phyloP scores from a whole-genome alignment of 1,140 invertebrate species.

The Lethrus apterus region DNA sequence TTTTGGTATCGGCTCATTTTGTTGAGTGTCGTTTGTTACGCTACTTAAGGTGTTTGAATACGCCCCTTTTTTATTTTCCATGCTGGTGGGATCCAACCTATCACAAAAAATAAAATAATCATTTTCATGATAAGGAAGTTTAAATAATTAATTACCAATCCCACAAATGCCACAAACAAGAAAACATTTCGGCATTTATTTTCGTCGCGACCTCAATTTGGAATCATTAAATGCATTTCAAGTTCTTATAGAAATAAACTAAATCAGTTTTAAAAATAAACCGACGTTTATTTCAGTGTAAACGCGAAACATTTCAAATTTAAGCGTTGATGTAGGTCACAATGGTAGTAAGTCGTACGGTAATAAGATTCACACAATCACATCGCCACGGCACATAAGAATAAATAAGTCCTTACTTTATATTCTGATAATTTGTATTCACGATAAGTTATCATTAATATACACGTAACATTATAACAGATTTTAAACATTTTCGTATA shows the following conservation, averaged over 20 bases:
- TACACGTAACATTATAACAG: no score
- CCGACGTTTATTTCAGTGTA: slow-evolving; percentile 6
- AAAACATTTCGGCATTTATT: slow-evolving; percentile 47
- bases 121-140: slow-evolving; percentile 9
- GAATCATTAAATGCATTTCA: slow-evolving; percentile 5
- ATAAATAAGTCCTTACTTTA: no score
- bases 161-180: slow-evolving; percentile 59
- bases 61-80: slow-evolving; percentile 35
- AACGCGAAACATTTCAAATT: slow-evolving; percentile 3
- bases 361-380: no score
- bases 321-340: slow-evolving; percentile 23
- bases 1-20: slow-evolving; percentile 26
- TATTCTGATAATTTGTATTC: no score
- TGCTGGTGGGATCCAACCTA: slow-evolving; percentile 37
- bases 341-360: no score
- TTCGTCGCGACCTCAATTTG: slow-evolving; percentile 1
- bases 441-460: no score
- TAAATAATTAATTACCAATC: slow-evolving; percentile 51
- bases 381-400: no score
- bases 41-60: slow-evolving; percentile 26
- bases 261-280: not conserved
- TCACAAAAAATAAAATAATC: slow-evolving; percentile 10
- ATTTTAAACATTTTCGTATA: no score
- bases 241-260: slow-evolving; percentile 4
- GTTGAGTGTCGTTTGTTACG: slow-evolving; percentile 19